Evolutionary conservation across 2,888 invertebrate species (phyloP).

Genomic region (Philaethria dido): DNA sequence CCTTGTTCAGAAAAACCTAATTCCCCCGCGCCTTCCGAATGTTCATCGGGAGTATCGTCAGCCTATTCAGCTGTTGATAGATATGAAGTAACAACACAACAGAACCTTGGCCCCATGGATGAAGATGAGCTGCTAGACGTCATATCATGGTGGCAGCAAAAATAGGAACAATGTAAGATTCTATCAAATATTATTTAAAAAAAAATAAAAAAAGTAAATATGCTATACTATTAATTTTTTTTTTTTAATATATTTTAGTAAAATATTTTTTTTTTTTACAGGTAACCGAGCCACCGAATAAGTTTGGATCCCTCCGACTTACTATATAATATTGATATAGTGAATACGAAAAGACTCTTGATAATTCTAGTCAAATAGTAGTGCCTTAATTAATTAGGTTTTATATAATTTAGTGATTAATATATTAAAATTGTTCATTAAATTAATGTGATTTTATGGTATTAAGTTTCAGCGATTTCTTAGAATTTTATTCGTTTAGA

Average conservation of each 20-base stretch:
- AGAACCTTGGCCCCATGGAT: slow-evolving; percentile 89
- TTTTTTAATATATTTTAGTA: slow-evolving; percentile 32
- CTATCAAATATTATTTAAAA: slow-evolving; percentile 4
- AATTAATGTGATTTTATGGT: slow-evolving; percentile 34
- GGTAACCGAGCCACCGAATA: slow-evolving; percentile 54
- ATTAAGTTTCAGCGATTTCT: slow-evolving; percentile 32
- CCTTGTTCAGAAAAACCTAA: slow-evolving; percentile 88
- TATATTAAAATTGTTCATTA: slow-evolving; percentile 51
- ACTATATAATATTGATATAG: slow-evolving; percentile 60
- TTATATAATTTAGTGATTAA: slow-evolving; percentile 32
- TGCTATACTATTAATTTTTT: no score
- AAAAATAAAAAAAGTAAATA: no score
- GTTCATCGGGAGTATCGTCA: slow-evolving; percentile 85
- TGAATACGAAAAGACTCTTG: slow-evolving; percentile 77
- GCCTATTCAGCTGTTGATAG: slow-evolving; percentile 75
- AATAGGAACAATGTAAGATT: slow-evolving; percentile 74
- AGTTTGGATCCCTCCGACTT: slow-evolving; percentile 75
- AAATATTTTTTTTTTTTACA: slow-evolving; percentile 65
- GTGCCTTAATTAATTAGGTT: slow-evolving; percentile 65
- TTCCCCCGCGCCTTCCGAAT: slow-evolving; percentile 89
- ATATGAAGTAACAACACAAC: slow-evolving; percentile 73
- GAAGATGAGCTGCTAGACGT: slow-evolving; percentile 95
- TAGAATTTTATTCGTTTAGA: slow-evolving; percentile 57
- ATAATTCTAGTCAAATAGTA: slow-evolving; percentile 79
- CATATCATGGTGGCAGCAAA: slow-evolving; percentile 93